Percentiles rank a stretch among this genome's conserved stretches.
Conservation (phyloP, 2,888 invertebrate species). For the Listrodromus nycthemerus region DNA sequence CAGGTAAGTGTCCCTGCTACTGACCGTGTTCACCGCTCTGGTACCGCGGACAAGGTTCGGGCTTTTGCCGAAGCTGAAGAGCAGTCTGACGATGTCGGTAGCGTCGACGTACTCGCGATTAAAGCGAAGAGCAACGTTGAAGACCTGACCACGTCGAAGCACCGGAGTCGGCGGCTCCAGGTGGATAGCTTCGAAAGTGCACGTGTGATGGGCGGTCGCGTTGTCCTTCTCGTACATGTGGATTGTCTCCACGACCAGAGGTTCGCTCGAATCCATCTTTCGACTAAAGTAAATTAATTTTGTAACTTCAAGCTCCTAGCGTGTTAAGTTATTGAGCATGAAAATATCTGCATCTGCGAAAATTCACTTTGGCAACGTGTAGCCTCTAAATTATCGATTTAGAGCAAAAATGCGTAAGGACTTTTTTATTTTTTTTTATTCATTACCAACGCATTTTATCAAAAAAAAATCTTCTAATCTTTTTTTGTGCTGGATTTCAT, state of each 20-base stretch:
- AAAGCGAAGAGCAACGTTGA: slow-evolving; percentile 89
- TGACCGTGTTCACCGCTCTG: slow-evolving; percentile 84
- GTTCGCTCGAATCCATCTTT: slow-evolving; percentile 82
- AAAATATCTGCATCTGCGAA: too few species aligned
- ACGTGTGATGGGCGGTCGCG: slow-evolving; percentile 89
- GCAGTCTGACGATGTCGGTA: slow-evolving; percentile 88
- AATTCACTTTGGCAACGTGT: too few species aligned
- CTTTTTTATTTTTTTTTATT: too few species aligned
- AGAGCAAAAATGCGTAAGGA: too few species aligned
- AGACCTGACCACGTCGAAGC: slow-evolving; percentile 90
- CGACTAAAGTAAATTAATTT: background rate
- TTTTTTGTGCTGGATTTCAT: too few species aligned
- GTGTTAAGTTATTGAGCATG: too few species aligned
- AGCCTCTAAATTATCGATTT: too few species aligned
- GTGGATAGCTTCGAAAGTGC: slow-evolving; percentile 89
- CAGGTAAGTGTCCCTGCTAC: slow-evolving; percentile 75
- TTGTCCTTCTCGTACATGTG: slow-evolving; percentile 90
- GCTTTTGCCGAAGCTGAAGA: slow-evolving; percentile 88
- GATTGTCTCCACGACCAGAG: slow-evolving; percentile 86
- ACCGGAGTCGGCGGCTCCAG: slow-evolving; percentile 88
- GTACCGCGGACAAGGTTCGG: slow-evolving; percentile 87
- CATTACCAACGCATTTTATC: too few species aligned
- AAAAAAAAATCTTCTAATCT: too few species aligned
- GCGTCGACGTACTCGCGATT: slow-evolving; percentile 87
- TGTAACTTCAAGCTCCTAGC: background rate